A percentile compares a stretch with the other conserved stretches of the same genome.
These are phyloP conservation scores for Cherax quadricarinatus DNA, from an alignment of 1,140 invertebrate genomes.

Conservation along the genomic window DNA sequence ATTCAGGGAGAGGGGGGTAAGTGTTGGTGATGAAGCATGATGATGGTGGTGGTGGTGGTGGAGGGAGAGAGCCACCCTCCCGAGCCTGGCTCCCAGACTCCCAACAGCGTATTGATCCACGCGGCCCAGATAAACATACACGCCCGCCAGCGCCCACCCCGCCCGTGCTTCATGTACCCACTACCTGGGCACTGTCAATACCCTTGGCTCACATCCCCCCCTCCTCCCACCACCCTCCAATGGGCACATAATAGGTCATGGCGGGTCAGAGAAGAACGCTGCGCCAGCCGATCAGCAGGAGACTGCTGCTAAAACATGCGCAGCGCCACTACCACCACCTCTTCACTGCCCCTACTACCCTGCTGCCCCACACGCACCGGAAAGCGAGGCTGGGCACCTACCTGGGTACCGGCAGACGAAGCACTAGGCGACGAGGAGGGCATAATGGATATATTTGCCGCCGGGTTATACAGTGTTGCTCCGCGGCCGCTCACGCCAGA, in stretches of 20 bases:
- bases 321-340: neutral
- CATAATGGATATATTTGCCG: conserved; percentile 47
- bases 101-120: conserved; percentile 60
- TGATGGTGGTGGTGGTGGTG: neutral
- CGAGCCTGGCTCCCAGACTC: conserved; percentile 42
- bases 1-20: neutral
- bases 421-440: conserved; percentile 39
- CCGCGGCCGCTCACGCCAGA: conserved; percentile 26
- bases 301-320: neutral
- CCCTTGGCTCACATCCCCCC: neutral
- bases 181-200: neutral
- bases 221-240: neutral
- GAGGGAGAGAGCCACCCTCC: conserved; percentile 11
- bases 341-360: neutral
- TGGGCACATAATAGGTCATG: neutral
- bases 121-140: conserved; percentile 61
- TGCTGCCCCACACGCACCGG: neutral
- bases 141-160: conserved; percentile 65
- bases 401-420: conserved; percentile 48
- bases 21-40: conserved; percentile 26
- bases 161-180: conserved; percentile 32
- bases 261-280: neutral
- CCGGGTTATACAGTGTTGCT: conserved; percentile 23
- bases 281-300: neutral
- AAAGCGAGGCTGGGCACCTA: conserved; percentile 13